Evolutionary conservation across 2,888 invertebrate species (phyloP), one percentile per base, ranked within the genome.

Genomic region (Agrotis puta): DNA sequence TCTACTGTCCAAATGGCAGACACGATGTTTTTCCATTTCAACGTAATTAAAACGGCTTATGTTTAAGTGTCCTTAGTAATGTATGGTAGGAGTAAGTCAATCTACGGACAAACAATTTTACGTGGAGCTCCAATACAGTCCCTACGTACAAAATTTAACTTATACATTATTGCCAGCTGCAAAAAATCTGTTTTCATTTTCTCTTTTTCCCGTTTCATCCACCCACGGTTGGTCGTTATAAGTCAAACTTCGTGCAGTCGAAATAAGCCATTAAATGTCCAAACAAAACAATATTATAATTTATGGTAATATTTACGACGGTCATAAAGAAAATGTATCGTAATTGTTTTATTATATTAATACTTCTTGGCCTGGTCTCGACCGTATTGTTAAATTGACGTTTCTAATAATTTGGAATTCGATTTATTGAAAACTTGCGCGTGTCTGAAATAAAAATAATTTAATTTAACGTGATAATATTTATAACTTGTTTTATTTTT

Each of bases 281-380:
- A 51, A 77, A 79, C 77, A 77, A 79, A 68, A 57, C 67, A 74
- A 68, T 68, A 64, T 74, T 80, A 77, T 77, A 79, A 39, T 39
- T 39, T 79, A 74, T 74, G 61, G 68, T 64, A 74, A 68, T 68
- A 77, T 77, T 77, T 80, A 77, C 76, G 75, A 80, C 18, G 24
- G 56, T 24, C 47, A 74, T 77, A 74, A 77, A 79, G 75, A 68
- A 74, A 77, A 77, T 74, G 50, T 64, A 77, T 67, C 62, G 74
- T 68, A 79, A 79, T 74, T 77, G 80, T 74, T 77, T 77, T 74
- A 68, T 68, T 74, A 58, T 62, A 79, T 68, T 65, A 67, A 58
- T 57, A 61, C 24, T 64, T 61, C 59, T 54, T 51, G 39, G n/a
- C 47, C 18, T 24, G 48, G 45, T 58, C 50, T 53, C 54, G 54